Percentiles rank a stretch among this genome's conserved stretches.
Evolutionary conservation across 2,888 invertebrate species (phyloP).

Genomic region (Pecten maximus): DNA sequence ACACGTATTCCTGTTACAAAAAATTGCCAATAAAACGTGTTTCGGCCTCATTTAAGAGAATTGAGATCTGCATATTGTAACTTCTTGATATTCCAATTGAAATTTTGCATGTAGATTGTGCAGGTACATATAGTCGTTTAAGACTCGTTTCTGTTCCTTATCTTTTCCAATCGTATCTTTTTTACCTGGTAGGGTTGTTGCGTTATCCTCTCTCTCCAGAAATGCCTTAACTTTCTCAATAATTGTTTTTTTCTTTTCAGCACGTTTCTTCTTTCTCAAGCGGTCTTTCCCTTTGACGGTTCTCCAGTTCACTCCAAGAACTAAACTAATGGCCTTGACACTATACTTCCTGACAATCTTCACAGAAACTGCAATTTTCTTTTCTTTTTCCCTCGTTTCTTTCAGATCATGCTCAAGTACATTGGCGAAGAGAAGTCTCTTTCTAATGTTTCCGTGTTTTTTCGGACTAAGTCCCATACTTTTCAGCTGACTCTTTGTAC

Average conservation of each 20-base stretch:
- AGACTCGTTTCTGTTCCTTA: not conserved
- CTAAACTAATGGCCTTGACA: not conserved
- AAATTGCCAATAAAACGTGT: not conserved
- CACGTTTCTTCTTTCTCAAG: too few species aligned
- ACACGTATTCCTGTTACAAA: constrained; percentile 26
- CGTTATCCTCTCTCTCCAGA: too few species aligned
- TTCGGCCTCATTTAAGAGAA: constrained; percentile 28
- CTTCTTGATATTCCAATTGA: not conserved
- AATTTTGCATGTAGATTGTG: not conserved
- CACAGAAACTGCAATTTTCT: not conserved
- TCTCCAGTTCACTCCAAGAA: not conserved
- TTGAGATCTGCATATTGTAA: not conserved
- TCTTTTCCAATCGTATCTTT: not conserved
- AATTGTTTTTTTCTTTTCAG: too few species aligned
- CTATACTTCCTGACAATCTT: not conserved
- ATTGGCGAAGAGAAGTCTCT: constrained; percentile 29
- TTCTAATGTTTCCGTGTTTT: too few species aligned
- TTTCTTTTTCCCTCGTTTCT: not conserved
- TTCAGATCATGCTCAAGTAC: not conserved
- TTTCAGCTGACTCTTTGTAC: not conserved
- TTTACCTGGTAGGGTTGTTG: not conserved
- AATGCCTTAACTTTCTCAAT: too few species aligned
- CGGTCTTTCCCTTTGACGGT: not conserved
- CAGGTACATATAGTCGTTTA: not conserved
- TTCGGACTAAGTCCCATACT: constrained; percentile 24